phyloP scores from a whole-genome alignment of 2,888 invertebrate genomes.

The Tryphoninae sp. region DNA sequence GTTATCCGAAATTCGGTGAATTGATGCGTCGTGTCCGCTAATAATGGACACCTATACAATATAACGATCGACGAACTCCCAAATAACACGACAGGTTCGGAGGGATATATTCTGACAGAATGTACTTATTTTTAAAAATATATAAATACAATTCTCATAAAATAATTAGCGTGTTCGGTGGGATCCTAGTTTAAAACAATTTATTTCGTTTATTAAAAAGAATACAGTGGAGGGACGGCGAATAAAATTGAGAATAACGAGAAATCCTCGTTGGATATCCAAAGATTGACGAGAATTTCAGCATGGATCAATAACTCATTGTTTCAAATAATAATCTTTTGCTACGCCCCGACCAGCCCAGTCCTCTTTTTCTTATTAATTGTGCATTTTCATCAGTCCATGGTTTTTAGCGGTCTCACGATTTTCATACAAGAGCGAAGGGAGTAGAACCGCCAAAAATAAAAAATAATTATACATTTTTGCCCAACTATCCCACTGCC shows the following conservation, averaged over 20 bases:
- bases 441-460: not conserved
- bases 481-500: not conserved
- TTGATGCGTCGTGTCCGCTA: too few species aligned
- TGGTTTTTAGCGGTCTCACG: not conserved
- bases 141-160: too few species aligned
- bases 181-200: too few species aligned
- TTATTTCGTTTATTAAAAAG: not conserved
- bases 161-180: too few species aligned
- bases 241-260: not conserved
- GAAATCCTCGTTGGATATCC: not conserved
- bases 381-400: not conserved
- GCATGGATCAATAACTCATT: not conserved
- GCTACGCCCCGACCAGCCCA: not conserved
- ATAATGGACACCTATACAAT: too few species aligned
- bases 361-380: not conserved
- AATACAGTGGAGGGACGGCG: not conserved
- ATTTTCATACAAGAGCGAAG: not conserved
- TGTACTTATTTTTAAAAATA: too few species aligned
- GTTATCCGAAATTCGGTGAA: too few species aligned
- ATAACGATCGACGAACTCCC: too few species aligned
- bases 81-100: too few species aligned
- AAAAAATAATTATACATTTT: conserved; percentile 8
- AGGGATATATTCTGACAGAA: too few species aligned
- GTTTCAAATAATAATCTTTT: not conserved
- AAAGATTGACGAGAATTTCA: not conserved